Percentiles rank a stretch among this genome's conserved stretches.
Evolutionary conservation across 1,140 invertebrate species (phyloP).

Genomic region (Zophobas morio): DNA sequence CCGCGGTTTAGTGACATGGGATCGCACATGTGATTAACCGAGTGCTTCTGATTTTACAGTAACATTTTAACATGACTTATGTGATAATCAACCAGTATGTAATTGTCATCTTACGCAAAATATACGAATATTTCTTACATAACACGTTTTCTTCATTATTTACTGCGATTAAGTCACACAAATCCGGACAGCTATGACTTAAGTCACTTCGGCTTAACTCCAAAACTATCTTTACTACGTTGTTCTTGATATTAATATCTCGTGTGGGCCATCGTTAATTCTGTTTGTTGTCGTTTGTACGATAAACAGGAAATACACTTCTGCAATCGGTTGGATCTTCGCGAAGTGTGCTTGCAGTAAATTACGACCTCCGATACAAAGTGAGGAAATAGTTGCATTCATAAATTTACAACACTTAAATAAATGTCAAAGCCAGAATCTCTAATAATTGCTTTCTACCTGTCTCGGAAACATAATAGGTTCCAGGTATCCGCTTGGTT

Average conservation of each 20-base stretch:
- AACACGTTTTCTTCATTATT: slow-evolving; percentile 30
- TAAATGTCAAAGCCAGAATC: slow-evolving; percentile 31
- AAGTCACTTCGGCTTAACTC: slow-evolving; percentile 11
- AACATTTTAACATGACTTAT: slow-evolving; percentile 48
- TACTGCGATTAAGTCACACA: not conserved
- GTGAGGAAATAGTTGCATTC: slow-evolving; percentile 20
- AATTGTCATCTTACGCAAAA: slow-evolving; percentile 31
- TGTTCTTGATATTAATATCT: too few relatives aligned
- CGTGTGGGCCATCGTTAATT: not conserved
- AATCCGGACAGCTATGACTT: slow-evolving; percentile 22
- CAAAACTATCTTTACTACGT: not conserved
- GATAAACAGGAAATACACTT: slow-evolving; percentile 37
- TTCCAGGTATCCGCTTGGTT: slow-evolving; percentile 10
- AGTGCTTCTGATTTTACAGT: slow-evolving; percentile 44
- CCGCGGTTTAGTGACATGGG: slow-evolving; percentile 35
- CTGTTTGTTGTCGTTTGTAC: slow-evolving; percentile 1
- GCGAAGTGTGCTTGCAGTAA: slow-evolving; percentile 8
- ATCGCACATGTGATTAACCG: slow-evolving; percentile 44
- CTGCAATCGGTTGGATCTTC: slow-evolving; percentile 28
- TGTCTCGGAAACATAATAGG: slow-evolving; percentile 34
- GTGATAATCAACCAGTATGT: slow-evolving; percentile 45
- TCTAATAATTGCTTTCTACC: slow-evolving; percentile 45
- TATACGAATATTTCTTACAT: slow-evolving; percentile 21
- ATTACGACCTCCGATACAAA: slow-evolving; percentile 13
- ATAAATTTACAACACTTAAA: slow-evolving; percentile 12